These are phyloP conservation scores for Tympanuchus pallidicinctus DNA, from an alignment of 2,113 vertebrate genomes.

Conservation along the genomic window DNA sequence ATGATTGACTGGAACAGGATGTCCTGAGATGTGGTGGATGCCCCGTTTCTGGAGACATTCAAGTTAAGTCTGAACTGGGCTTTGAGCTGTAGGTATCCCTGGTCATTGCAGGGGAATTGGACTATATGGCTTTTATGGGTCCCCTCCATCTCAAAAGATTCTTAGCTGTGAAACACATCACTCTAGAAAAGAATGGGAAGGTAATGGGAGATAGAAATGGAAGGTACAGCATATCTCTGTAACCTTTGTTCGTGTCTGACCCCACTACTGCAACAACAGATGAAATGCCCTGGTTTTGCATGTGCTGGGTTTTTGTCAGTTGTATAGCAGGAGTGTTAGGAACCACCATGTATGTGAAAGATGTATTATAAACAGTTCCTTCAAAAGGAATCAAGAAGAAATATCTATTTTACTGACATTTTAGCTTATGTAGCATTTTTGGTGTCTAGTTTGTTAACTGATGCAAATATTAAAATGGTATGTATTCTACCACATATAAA, in stretches of 20 bases:
- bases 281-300: neutral
- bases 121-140: no score
- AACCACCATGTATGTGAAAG: neutral
- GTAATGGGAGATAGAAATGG: neutral
- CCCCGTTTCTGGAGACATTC: no score
- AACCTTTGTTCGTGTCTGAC: accelerated
- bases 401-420: accelerated
- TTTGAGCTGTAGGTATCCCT: no score
- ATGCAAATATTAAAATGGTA: neutral
- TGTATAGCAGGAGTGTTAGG: neutral
- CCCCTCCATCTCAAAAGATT: no score
- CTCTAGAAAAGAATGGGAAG: neutral
- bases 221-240: neutral
- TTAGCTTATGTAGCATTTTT: neutral
- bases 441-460: neutral
- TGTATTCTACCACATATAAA: accelerated
- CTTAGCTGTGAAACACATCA: neutral
- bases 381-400: neutral
- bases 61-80: no score
- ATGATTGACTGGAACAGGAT: no score
- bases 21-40: no score
- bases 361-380: neutral
- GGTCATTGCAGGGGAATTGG: no score
- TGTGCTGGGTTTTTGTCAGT: neutral
- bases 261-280: neutral